Conservation (phyloP, 2,113 vertebrate species). For the Pholis gunnellus region DNA sequence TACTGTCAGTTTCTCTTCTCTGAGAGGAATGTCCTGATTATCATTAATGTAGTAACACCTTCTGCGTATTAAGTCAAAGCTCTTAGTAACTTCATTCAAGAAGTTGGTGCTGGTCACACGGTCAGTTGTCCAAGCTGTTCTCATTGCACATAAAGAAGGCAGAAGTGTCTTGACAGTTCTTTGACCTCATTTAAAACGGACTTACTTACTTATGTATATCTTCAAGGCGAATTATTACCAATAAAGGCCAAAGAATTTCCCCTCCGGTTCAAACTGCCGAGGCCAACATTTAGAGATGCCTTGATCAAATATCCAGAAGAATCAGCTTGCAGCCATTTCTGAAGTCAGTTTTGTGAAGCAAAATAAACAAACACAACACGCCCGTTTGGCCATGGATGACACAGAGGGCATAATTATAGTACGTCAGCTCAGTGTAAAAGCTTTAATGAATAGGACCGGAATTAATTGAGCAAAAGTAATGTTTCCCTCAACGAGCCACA, state of each 20-base stretch:
- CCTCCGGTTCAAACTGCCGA: constrained; percentile 20
- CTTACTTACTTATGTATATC: constrained; percentile 23
- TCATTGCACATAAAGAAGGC: neutral
- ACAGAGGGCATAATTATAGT: constrained; percentile 21
- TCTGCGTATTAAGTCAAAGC: neutral
- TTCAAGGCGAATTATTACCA: constrained; percentile 14
- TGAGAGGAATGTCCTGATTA: neutral
- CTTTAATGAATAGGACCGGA: constrained; percentile 6
- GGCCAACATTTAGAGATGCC: neutral
- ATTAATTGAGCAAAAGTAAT: constrained; percentile 27
- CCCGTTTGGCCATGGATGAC: constrained; percentile 28
- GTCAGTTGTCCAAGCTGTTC: neutral
- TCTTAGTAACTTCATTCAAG: neutral
- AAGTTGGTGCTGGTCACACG: neutral
- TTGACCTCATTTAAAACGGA: constrained; percentile 20
- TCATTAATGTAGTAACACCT: neutral
- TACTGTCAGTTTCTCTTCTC: neutral
- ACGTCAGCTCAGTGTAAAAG: constrained; percentile 16
- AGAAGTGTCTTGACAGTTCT: constrained; percentile 19
- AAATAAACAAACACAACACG: constrained; percentile 48
- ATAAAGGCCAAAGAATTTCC: constrained; percentile 14
- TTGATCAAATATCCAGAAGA: constrained; percentile 20
- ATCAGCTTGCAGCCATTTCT: constrained; percentile 33
- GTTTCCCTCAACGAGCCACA: constrained; percentile 22
- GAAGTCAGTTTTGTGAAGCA: constrained; percentile 14